phyloP scores from a whole-genome alignment of 2,888 invertebrate species.

The Dasypolia templi region DNA sequence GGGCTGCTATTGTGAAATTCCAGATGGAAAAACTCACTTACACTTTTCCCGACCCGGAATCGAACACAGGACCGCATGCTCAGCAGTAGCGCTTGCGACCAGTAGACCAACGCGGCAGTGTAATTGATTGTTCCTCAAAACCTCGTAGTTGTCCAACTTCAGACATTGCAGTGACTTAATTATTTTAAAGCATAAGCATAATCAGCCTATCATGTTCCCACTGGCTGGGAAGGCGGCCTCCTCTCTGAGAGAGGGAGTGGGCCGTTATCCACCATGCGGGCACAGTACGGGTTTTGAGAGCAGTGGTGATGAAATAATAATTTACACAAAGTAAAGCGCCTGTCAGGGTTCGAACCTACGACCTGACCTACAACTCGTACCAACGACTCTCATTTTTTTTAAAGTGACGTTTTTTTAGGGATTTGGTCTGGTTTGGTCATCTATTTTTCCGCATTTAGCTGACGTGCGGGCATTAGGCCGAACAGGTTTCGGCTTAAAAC shows the following conservation, averaged over 20 bases:
- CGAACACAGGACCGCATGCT: neutral
- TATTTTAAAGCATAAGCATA: too few species aligned
- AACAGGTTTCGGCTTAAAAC: conserved; percentile 5
- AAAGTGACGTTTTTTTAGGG: neutral
- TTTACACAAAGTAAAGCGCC: too few species aligned
- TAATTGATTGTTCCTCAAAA: neutral
- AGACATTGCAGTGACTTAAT: neutral
- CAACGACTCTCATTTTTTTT: too few species aligned
- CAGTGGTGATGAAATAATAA: too few species aligned
- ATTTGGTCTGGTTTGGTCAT: neutral
- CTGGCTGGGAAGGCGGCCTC: too few species aligned
- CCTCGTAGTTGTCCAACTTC: neutral
- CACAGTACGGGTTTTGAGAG: too few species aligned
- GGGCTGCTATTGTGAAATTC: neutral
- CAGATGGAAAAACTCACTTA: neutral
- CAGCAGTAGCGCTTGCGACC: neutral
- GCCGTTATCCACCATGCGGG: too few species aligned
- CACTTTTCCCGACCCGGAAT: neutral
- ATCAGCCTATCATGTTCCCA: too few species aligned
- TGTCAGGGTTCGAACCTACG: too few species aligned
- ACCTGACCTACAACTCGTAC: too few species aligned
- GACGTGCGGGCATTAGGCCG: neutral
- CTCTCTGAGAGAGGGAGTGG: too few species aligned
- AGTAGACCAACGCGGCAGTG: neutral
- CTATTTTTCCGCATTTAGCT: neutral